A percentile compares a stretch with the other conserved stretches of the same genome.
phyloP scores from a whole-genome alignment of 2,888 invertebrate species.

The Bimastos eiseni region DNA sequence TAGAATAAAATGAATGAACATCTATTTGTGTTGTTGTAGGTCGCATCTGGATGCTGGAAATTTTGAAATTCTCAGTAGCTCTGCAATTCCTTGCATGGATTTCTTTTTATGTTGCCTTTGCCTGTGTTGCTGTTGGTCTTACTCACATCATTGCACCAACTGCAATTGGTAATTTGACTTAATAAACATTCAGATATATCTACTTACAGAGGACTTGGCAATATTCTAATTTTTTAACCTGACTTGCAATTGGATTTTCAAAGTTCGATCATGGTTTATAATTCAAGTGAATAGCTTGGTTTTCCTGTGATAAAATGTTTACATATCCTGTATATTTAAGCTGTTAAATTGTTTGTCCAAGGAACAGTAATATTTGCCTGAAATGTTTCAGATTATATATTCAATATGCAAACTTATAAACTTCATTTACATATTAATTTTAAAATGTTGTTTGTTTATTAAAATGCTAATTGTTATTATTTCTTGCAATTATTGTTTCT shows the following conservation, averaged over 20 bases:
- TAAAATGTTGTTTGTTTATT: not conserved
- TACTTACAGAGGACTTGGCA: not conserved
- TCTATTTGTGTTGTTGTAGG: not conserved
- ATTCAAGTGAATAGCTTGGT: not conserved
- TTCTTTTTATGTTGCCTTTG: conserved; percentile 83
- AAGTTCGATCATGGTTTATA: not conserved
- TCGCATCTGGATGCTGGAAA: conserved; percentile 10
- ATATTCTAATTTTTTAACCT: not conserved
- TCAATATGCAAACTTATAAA: not conserved
- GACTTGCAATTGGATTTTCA: not conserved
- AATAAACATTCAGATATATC: not conserved
- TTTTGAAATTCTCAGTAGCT: conserved; percentile 51
- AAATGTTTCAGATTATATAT: not conserved
- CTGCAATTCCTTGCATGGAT: conserved; percentile 91
- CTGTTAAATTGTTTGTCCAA: not conserved
- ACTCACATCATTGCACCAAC: conserved; percentile 95
- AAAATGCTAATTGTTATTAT: not conserved
- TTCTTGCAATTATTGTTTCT: not conserved
- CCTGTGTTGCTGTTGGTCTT: conserved; percentile 92
- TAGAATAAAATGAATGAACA: not conserved
- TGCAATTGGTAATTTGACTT: conserved; percentile 77
- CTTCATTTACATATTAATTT: not conserved
- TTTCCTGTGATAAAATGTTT: not conserved
- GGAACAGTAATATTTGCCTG: not conserved
- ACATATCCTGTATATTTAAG: not conserved